These are phyloP conservation scores for Thryonomys swinderianus DNA, from an alignment of 2,113 vertebrate species.

Conservation along the genomic window DNA sequence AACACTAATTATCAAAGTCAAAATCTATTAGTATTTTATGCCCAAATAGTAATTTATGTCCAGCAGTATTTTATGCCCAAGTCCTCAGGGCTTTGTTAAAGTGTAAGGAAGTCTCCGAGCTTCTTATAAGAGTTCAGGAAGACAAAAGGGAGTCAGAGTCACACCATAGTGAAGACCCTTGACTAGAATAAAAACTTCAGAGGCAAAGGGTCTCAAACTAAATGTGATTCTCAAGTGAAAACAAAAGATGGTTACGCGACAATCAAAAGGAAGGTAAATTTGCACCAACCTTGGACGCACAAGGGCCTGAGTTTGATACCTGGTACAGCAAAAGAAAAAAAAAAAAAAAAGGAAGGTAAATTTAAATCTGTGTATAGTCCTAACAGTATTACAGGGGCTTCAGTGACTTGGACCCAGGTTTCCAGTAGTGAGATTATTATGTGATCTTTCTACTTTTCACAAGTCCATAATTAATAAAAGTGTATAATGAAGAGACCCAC, in stretches of 20 bases:
- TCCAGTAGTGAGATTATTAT: neutral
- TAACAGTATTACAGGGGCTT: neutral
- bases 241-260: neutral
- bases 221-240: neutral
- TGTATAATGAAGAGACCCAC: neutral
- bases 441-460: neutral
- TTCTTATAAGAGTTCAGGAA: neutral
- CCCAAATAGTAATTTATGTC: neutral
- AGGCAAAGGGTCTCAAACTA: neutral
- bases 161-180: neutral
- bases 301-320: no score
- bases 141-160: neutral
- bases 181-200: neutral
- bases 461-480: neutral
- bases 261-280: neutral
- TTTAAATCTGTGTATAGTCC: neutral
- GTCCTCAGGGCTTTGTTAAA: neutral
- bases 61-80: no score
- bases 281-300: no score
- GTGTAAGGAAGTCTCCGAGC: neutral
- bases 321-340: no score
- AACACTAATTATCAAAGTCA: neutral
- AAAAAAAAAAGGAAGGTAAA: neutral
- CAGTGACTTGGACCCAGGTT: neutral
- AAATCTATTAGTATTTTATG: constrained; percentile 18